Percentiles rank a stretch among this genome's conserved stretches.
Evolutionary conservation across 2,797 vertebrate genomes (phyloP).

Genomic region (Eulemur coronatus): DNA sequence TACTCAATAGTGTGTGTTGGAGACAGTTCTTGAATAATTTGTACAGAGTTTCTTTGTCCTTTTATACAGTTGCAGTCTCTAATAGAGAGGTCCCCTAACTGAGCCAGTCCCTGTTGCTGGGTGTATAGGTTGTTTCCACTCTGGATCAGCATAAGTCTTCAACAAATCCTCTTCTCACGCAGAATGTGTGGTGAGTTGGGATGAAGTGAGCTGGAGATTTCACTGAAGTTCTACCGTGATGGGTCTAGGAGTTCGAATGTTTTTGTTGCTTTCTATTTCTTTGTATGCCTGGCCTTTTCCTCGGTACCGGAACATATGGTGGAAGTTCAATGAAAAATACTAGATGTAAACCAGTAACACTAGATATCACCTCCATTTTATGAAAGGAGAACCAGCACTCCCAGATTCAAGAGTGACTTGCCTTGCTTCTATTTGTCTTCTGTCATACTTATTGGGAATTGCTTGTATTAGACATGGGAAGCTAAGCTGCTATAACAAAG

Average conservation of each 20-base stretch:
- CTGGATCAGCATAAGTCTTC: background rate
- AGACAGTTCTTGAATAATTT: background rate
- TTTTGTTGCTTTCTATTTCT: background rate
- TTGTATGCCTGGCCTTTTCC: background rate
- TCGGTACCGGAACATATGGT: background rate
- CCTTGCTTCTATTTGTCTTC: background rate
- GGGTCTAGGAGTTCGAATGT: background rate
- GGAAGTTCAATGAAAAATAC: background rate
- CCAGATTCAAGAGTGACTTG: background rate
- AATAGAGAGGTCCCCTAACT: background rate
- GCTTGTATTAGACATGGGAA: background rate
- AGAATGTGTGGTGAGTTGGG: accelerated
- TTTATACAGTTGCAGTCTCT: background rate
- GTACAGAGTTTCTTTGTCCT: background rate
- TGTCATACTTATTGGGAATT: background rate
- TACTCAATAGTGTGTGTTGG: too few relatives aligned
- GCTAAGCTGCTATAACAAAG: background rate
- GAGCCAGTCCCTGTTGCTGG: background rate
- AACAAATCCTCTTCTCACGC: background rate
- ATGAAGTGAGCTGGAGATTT: too few relatives aligned
- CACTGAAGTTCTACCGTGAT: background rate
- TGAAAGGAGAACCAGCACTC: background rate
- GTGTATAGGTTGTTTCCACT: background rate
- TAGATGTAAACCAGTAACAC: background rate
- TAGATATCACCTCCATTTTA: background rate